A percentile compares a stretch with the other conserved stretches of the same genome.
Conservation (phyloP, 2,113 vertebrate genomes). For the Indri indri region DNA sequence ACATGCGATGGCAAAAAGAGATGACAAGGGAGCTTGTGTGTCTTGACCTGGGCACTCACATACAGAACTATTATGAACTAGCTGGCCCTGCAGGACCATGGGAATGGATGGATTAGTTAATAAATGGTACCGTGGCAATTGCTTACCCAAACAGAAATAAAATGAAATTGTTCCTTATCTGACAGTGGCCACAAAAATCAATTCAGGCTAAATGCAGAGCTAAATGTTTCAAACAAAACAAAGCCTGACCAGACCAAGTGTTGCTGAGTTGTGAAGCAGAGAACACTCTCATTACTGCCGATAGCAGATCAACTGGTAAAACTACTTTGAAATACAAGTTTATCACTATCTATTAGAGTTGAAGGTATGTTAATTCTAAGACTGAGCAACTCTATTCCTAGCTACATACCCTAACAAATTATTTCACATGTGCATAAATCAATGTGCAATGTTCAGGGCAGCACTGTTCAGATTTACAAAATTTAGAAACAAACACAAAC, state of each 20-base stretch:
- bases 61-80: not conserved
- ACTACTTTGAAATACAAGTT: not conserved
- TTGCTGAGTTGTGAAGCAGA: not conserved
- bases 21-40: not conserved
- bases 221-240: not conserved
- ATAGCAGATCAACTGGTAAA: not conserved
- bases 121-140: not conserved
- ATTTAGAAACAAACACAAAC: not conserved
- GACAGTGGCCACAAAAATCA: not conserved
- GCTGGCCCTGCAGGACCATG: not conserved
- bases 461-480: not conserved
- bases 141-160: not conserved
- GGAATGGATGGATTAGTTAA: too few relatives aligned
- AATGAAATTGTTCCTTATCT: not conserved
- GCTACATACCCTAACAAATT: not conserved
- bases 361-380: not conserved
- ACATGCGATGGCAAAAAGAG: not conserved
- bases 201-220: not conserved
- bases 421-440: not conserved
- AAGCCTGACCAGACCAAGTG: not conserved
- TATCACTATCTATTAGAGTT: not conserved
- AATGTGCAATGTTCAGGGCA: not conserved
- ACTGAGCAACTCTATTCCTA: not conserved
- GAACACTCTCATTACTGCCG: not conserved
- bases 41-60: not conserved